Percentiles rank a stretch among this genome's conserved stretches.
Conservation (phyloP, 2,888 invertebrate species). For the Brachyptera putata region DNA sequence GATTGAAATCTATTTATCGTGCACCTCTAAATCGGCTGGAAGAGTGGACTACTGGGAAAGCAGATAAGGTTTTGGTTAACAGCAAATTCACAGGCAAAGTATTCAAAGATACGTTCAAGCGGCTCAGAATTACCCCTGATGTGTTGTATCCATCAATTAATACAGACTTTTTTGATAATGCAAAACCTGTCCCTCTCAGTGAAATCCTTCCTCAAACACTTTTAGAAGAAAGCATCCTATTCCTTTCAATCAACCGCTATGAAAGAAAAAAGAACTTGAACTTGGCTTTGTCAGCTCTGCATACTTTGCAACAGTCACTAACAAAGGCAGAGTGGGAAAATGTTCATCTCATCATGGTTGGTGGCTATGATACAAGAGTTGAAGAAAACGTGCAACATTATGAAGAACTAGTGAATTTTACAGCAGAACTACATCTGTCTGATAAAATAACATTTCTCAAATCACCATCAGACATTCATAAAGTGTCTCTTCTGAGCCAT, state of each 20-base stretch:
- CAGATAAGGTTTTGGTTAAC: conserved; percentile 90
- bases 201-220: conserved; percentile 39
- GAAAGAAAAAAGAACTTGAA: conserved; percentile 95
- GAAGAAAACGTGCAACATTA: conserved; percentile 83
- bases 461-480: conserved; percentile 82
- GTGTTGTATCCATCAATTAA: conserved; percentile 94
- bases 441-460: conserved; percentile 77
- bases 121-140: conserved; percentile 63
- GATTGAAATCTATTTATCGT: conserved; percentile 78
- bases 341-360: conserved; percentile 87
- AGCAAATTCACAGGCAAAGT: conserved; percentile 92
- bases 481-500: conserved; percentile 71
- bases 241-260: conserved; percentile 94
- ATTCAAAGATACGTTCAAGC: conserved; percentile 79
- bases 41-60: conserved; percentile 78
- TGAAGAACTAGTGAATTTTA: conserved; percentile 65
- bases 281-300: conserved; percentile 78
- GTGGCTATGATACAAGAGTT: conserved; percentile 90
- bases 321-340: conserved; percentile 56
- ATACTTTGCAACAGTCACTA: conserved; percentile 56
- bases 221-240: conserved; percentile 52
- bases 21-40: conserved; percentile 87
- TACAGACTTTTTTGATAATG: conserved; percentile 63
- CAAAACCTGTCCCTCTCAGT: conserved; percentile 40
- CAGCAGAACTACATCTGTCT: conserved; percentile 58